Conservation (phyloP, 2,113 vertebrate genomes). For the Bos indicus region DNA sequence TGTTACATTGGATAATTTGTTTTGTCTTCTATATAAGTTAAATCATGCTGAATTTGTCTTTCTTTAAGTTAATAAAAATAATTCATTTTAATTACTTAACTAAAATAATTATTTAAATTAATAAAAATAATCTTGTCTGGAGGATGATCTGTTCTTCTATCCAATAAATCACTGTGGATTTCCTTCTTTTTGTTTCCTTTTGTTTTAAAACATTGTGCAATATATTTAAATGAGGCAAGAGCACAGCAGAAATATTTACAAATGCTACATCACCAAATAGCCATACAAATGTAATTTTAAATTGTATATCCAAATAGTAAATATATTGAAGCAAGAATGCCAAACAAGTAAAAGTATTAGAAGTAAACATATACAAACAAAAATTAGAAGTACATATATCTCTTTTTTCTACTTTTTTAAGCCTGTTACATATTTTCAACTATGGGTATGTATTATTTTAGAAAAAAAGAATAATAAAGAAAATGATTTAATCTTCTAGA, state of each 20-base stretch:
- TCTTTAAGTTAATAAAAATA: background rate
- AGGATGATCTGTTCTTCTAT: background rate
- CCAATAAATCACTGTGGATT: background rate
- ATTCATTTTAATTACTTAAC: background rate
- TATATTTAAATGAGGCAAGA: background rate
- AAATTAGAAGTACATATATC: background rate
- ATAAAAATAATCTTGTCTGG: background rate
- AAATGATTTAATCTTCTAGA: background rate
- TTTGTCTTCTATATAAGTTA: background rate
- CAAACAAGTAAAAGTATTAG: background rate
- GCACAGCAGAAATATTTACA: background rate
- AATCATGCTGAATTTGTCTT: background rate
- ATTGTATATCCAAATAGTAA: background rate
- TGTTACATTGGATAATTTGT: background rate
- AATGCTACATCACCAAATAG: background rate
- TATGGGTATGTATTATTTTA: background rate
- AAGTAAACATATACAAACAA: conserved; percentile 23
- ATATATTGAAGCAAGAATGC: background rate
- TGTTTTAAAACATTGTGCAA: background rate
- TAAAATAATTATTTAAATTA: background rate
- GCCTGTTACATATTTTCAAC: background rate
- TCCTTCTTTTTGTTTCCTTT: background rate
- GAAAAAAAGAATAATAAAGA: background rate
- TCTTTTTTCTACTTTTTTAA: background rate
- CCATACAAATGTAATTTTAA: background rate